These are phyloP conservation scores for Tineola bisselliella DNA, from an alignment of 2,888 invertebrate species.

Conservation along the genomic window DNA sequence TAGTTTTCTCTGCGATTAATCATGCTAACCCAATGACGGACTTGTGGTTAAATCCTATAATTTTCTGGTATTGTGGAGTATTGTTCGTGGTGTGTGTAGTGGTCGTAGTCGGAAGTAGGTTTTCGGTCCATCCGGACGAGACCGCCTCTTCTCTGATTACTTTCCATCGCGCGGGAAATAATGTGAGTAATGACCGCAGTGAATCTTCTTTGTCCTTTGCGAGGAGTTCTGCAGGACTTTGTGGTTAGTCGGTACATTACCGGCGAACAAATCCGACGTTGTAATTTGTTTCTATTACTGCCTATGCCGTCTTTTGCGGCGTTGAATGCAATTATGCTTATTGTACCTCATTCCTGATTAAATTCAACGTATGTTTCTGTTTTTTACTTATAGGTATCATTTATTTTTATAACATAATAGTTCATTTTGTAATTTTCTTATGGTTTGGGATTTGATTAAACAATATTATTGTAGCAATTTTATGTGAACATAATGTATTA, in stretches of 20 bases:
- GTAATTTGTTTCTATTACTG: constrained; percentile 51
- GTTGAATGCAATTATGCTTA: constrained; percentile 40
- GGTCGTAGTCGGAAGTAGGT: constrained; percentile 47
- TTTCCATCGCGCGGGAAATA: constrained; percentile 28
- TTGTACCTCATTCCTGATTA: constrained; percentile 35
- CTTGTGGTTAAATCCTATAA: constrained; percentile 54
- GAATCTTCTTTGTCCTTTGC: not conserved
- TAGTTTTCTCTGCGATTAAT: constrained; percentile 59
- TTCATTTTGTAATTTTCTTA: constrained; percentile 23
- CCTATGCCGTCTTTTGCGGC: constrained; percentile 40
- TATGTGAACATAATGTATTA: constrained; percentile 14
- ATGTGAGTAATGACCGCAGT: not conserved
- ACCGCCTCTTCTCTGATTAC: constrained; percentile 32
- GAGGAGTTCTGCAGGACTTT: constrained; percentile 10
- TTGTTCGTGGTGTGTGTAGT: constrained; percentile 45
- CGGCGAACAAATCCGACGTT: constrained; percentile 19
- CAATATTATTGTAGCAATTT: constrained; percentile 16
- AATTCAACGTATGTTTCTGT: constrained; percentile 27
- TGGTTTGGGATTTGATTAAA: constrained; percentile 14
- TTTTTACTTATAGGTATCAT: constrained; percentile 24
- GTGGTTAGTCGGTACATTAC: constrained; percentile 15
- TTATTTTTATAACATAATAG: constrained; percentile 39
- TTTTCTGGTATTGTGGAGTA: constrained; percentile 32
- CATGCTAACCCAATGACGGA: constrained; percentile 55
- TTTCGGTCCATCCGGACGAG: constrained; percentile 41